Percentiles rank a stretch among this genome's conserved stretches.
Evolutionary conservation across 2,888 invertebrate species (phyloP).

Genomic region (Morinoia aosen): DNA sequence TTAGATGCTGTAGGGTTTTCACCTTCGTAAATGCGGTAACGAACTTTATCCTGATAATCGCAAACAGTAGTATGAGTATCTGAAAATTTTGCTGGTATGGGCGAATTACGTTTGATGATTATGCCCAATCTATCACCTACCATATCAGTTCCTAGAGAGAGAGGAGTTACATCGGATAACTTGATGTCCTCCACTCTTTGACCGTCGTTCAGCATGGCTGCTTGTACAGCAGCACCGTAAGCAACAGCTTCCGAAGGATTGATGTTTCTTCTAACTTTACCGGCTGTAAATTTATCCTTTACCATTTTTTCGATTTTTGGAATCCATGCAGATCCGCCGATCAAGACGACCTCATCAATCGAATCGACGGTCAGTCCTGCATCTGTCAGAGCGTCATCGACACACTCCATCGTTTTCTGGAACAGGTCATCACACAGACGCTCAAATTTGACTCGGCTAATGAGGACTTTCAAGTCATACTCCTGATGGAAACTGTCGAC

Average conservation of each 20-base stretch:
- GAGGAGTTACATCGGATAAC: neutral
- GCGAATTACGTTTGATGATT: neutral
- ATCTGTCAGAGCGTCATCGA: constrained; percentile 69
- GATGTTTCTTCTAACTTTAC: constrained; percentile 78
- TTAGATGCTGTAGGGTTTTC: neutral
- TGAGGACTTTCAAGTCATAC: neutral
- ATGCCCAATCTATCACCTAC: neutral
- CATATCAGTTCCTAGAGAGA: neutral
- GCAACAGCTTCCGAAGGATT: constrained; percentile 82
- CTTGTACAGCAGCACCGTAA: too few species aligned
- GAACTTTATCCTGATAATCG: neutral
- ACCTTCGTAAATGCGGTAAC: neutral
- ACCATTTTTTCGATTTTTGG: constrained; percentile 81
- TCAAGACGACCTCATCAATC: constrained; percentile 74
- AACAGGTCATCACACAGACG: too few species aligned
- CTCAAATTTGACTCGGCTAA: too few species aligned
- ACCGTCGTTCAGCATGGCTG: constrained; percentile 50
- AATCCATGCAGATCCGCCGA: constrained; percentile 83
- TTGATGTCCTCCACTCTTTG: neutral
- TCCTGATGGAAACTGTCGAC: neutral
- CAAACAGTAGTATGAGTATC: neutral
- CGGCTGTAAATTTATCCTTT: constrained; percentile 77
- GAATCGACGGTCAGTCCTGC: too few species aligned
- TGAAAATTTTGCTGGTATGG: neutral
- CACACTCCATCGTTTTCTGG: neutral